phyloP scores from a whole-genome alignment of 2,113 vertebrate species.

The Phyllostomus hastatus region DNA sequence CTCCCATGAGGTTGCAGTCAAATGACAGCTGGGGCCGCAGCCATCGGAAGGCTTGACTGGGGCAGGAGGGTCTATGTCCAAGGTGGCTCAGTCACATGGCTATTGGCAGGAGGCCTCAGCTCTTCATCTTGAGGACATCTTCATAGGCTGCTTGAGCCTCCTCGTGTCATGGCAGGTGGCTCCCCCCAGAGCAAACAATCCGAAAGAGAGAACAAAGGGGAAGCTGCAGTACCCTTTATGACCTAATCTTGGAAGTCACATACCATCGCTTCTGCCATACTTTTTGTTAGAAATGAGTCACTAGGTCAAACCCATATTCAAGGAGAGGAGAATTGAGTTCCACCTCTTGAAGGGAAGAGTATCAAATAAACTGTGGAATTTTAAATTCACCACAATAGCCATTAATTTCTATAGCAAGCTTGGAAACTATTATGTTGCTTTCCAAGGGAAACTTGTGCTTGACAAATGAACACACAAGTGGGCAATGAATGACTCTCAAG shows the following conservation, averaged over 20 bases:
- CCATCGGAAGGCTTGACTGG: neutral
- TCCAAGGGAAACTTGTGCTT: neutral
- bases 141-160: neutral
- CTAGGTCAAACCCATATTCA: neutral
- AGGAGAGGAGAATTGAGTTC: neutral
- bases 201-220: neutral
- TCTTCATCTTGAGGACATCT: neutral
- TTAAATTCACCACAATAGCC: neutral
- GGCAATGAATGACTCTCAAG: neutral
- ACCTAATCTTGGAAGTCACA: neutral
- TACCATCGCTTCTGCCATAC: neutral
- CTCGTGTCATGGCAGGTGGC: neutral
- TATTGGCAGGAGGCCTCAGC: neutral
- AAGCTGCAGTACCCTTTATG: neutral
- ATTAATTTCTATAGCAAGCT: neutral
- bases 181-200: neutral
- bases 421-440: neutral
- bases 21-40: neutral
- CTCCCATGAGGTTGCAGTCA: neutral
- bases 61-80: neutral
- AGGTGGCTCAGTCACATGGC: neutral
- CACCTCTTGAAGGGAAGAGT: neutral
- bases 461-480: constrained; percentile 12
- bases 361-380: neutral
- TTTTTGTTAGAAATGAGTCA: neutral